phyloP scores from a whole-genome alignment of 2,797 vertebrate genomes.

The Sebastes kiyomatsui region DNA sequence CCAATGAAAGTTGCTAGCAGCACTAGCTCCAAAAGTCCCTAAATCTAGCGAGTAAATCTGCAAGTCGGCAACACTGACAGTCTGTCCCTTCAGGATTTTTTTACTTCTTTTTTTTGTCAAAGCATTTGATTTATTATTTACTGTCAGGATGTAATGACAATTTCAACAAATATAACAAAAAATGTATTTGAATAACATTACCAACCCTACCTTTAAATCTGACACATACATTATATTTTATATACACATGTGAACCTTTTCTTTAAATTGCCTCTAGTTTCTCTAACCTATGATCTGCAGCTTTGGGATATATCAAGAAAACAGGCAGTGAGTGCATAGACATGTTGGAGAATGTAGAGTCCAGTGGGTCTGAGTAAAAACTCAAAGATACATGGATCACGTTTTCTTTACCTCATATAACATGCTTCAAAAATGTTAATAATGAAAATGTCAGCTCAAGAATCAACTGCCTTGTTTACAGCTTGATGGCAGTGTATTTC shows the following conservation, averaged over 20 bases:
- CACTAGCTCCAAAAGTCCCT: not conserved
- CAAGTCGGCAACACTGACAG: not conserved
- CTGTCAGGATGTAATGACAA: too few species aligned
- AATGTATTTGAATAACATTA: too few species aligned
- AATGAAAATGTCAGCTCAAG: not conserved
- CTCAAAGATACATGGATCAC: not conserved
- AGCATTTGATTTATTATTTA: too few species aligned
- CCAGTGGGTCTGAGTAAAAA: not conserved
- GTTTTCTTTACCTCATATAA: not conserved
- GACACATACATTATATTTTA: not conserved
- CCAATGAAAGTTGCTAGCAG: too few species aligned
- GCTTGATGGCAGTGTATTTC: not conserved
- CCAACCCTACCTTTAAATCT: not conserved
- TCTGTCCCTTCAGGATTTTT: not conserved
- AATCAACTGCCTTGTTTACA: not conserved
- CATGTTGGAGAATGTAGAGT: not conserved
- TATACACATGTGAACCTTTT: not conserved
- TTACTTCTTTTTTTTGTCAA: rapidly evolving
- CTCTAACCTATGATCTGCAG: not conserved
- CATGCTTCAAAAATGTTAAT: not conserved
- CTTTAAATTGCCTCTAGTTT: not conserved
- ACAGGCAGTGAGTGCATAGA: not conserved
- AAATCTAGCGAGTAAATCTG: not conserved
- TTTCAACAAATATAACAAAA: too few species aligned
- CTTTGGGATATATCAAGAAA: not conserved